These are phyloP conservation scores for Dolomedes plantarius DNA, from an alignment of 2,888 invertebrate species.

Conservation along the genomic window DNA sequence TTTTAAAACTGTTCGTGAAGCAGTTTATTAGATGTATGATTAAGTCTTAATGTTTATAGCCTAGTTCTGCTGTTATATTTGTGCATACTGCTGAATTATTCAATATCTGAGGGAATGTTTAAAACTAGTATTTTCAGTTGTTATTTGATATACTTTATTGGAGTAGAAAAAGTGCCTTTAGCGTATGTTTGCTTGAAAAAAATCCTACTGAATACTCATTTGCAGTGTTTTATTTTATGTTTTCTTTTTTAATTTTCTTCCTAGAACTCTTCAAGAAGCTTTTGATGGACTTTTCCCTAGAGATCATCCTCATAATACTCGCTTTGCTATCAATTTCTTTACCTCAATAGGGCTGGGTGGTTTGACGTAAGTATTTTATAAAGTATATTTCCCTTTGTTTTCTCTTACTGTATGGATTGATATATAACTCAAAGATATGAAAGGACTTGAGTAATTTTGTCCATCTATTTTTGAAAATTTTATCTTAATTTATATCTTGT, in stretches of 20 bases:
- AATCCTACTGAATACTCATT: too few species aligned
- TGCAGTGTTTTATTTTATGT: too few species aligned
- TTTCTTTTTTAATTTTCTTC: background rate
- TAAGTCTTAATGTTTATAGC: too few species aligned
- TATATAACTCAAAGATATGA: background rate
- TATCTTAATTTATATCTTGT: background rate
- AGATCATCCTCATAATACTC: constrained; percentile 95
- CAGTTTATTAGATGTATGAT: too few species aligned
- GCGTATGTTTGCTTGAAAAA: too few species aligned
- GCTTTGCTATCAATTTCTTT: constrained; percentile 98
- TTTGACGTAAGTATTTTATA: constrained; percentile 83
- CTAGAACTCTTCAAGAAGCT: constrained; percentile 87
- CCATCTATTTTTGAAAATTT: background rate
- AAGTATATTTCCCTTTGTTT: background rate
- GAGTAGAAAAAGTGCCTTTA: too few species aligned
- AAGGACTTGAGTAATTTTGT: background rate
- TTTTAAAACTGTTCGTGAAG: too few species aligned
- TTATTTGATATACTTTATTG: too few species aligned
- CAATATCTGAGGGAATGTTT: too few species aligned
- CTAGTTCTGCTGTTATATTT: too few species aligned
- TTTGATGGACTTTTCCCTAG: constrained; percentile 95
- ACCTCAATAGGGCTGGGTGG: constrained; percentile 98
- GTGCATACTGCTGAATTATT: too few species aligned
- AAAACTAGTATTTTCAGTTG: too few species aligned
- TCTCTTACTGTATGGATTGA: background rate